Evolutionary conservation across 2,797 vertebrate genomes (phyloP), one percentile per base, ranked within the genome.

Genomic region (Remorina albescens): DNA sequence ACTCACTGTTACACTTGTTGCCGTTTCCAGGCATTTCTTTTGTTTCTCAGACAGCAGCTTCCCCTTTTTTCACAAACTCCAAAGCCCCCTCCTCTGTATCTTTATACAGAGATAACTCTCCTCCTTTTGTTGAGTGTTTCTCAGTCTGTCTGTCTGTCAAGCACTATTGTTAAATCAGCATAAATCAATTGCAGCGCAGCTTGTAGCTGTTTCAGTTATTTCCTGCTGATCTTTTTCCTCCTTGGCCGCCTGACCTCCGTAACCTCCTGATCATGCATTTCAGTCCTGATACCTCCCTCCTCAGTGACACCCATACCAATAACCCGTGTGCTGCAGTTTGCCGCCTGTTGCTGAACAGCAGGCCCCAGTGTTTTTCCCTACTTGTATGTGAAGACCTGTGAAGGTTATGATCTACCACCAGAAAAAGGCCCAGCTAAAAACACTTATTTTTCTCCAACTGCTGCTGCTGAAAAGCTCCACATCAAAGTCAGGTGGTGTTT

Each of bases 401-500:
- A 67, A 64, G 26, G 23, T 78, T 73, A 25, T 46, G 61, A 61
- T 62, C 54, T 39, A 2, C 18, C 61, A 28, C 25, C 15, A 42
- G 56, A 36, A 70, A 46, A 74, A 68, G 60, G 34, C 75, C 49
- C 41, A 61, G 53, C 60, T 8, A 19, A 10, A 66, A 37, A 56
- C 23, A 19, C 21, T 36, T 57, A 75, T 44, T 46, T 47, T 47
- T 47, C 74, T 67, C 44, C 16, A 71, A 67, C 21, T 51, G 42
- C 72, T 64, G 49, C 59, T 11, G 68, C 64, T 74, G 26, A 71
- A 81, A 85, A 74, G n/a, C 61, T 61, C 51, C 53, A 81, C 64
- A 78, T 86, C 68, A 83, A 84, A 75, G 80, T 72, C 55, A 67
- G 30, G 49, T 73, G 55, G 74, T 59, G 37, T 44, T 88, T 67